A percentile compares a stretch with the other conserved stretches of the same genome.
These are phyloP conservation scores for Australoheros scitulus DNA, from an alignment of 2,113 vertebrate genomes.

Conservation along the genomic window DNA sequence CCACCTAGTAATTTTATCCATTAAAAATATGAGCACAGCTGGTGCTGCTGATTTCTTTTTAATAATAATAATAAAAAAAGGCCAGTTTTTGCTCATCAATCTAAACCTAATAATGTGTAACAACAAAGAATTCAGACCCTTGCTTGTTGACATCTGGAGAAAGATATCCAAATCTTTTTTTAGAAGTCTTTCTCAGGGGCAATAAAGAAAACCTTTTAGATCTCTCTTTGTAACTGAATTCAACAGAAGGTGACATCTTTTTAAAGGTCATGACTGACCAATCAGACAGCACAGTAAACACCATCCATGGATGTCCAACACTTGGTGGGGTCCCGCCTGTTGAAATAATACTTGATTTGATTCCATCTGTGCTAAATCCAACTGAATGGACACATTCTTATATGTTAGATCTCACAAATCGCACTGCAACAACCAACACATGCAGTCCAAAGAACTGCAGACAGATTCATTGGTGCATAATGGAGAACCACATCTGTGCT, in stretches of 20 bases:
- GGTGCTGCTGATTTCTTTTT: too few relatives aligned
- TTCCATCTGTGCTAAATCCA: background rate
- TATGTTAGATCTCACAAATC: fast-evolving
- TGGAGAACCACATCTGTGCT: background rate
- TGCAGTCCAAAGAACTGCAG: background rate
- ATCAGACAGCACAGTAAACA: fast-evolving
- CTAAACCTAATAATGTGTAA: too few relatives aligned
- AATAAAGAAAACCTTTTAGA: fast-evolving
- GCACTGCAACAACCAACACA: background rate
- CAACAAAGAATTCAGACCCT: too few relatives aligned
- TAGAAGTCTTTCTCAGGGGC: background rate
- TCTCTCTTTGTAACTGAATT: background rate
- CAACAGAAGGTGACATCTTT: background rate
- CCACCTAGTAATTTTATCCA: too few relatives aligned
- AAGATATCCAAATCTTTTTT: fast-evolving
- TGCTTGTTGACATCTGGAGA: background rate
- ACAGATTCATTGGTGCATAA: fast-evolving
- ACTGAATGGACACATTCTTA: fast-evolving
- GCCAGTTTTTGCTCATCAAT: too few relatives aligned
- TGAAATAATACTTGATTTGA: too few relatives aligned
- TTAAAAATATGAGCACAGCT: too few relatives aligned
- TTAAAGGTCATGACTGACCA: background rate
- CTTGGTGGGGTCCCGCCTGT: background rate
- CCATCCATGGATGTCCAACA: fast-evolving
- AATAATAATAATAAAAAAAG: too few relatives aligned